Evolutionary conservation across 2,113 vertebrate genomes (phyloP).

Genomic region (Columba livia): DNA sequence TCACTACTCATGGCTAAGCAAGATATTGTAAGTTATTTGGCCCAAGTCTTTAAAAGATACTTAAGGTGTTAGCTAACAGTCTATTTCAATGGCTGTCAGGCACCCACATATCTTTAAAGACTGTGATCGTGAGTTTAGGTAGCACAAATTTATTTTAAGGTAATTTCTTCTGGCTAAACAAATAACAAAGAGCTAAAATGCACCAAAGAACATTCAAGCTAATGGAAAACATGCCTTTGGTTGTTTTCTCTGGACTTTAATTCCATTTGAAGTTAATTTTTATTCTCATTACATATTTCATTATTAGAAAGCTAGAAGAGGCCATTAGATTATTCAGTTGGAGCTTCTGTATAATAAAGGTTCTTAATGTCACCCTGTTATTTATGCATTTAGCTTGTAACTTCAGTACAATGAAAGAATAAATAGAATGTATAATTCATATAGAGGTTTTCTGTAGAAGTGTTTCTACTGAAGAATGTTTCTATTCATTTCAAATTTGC

Average conservation of each 20-base stretch:
- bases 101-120: not conserved
- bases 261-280: constrained; percentile 4
- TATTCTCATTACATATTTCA: constrained; percentile 27
- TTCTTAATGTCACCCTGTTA: not conserved
- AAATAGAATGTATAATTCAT: constrained; percentile 10
- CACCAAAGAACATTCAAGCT: not conserved
- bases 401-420: not conserved
- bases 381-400: not conserved
- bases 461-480: constrained; percentile 14
- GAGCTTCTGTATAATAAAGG: not conserved
- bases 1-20: not conserved
- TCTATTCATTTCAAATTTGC: constrained; percentile 40
- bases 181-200: not conserved
- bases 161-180: constrained; percentile 4
- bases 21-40: not conserved
- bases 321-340: not conserved
- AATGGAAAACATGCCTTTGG: constrained; percentile 19
- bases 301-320: not conserved
- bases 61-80: not conserved
- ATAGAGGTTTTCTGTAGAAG: constrained; percentile 8
- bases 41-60: not conserved
- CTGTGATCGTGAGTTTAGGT: not conserved
- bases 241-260: constrained; percentile 28
- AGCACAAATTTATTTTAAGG: not conserved
- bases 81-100: not conserved